These are phyloP conservation scores for Oxyscelio sp. DNA, from an alignment of 2,888 invertebrate genomes.

Conservation along the genomic window DNA sequence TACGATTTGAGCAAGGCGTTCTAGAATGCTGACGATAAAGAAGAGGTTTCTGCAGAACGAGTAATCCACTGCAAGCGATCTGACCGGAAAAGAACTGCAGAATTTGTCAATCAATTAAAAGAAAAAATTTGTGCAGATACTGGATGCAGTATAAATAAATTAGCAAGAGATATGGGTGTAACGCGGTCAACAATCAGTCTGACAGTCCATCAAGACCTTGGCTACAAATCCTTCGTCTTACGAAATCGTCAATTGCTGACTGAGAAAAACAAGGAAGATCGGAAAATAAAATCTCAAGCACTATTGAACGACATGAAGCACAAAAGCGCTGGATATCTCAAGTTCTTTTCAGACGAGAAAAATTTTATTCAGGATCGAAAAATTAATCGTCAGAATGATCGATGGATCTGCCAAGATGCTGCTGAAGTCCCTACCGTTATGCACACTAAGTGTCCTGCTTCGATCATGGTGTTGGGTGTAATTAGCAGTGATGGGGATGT, in stretches of 20 bases:
- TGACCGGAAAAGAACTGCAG: too few species aligned
- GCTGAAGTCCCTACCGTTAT: background rate
- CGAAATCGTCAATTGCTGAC: background rate
- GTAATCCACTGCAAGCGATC: too few species aligned
- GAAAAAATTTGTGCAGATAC: too few species aligned
- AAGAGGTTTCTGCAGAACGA: too few species aligned
- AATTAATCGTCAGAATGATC: background rate
- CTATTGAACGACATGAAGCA: background rate
- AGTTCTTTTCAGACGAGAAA: background rate
- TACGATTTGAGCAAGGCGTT: too few species aligned
- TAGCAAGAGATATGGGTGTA: too few species aligned
- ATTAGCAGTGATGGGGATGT: background rate
- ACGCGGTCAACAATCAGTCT: too few species aligned
- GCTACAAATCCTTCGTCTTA: background rate
- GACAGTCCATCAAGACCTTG: too few species aligned
- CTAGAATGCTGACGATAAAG: too few species aligned
- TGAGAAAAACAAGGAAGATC: background rate
- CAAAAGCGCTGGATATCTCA: background rate
- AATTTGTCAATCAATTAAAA: too few species aligned
- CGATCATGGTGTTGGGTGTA: background rate
- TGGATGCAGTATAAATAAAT: too few species aligned
- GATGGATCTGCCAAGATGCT: conserved; percentile 3
- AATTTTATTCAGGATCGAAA: conserved; percentile 11
- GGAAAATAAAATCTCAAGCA: background rate
- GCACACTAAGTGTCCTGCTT: background rate